Conservation (phyloP, 2,797 vertebrate species). For the Lateolabrax maculatus region DNA sequence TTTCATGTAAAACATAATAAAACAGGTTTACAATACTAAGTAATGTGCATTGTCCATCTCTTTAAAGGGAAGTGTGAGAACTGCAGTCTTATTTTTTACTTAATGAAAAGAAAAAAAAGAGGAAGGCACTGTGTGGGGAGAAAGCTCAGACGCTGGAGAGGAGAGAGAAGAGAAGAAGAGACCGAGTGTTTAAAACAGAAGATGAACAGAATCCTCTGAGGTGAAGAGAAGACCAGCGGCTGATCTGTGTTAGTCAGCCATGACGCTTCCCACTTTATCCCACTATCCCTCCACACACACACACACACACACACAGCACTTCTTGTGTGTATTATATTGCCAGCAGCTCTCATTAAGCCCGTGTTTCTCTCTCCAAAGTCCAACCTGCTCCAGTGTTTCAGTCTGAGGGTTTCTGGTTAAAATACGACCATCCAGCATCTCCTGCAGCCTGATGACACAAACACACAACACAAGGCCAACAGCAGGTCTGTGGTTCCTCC, state of each 20-base stretch:
- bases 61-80: not conserved
- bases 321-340: not conserved
- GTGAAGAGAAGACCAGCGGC: no score
- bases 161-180: conserved; percentile 26
- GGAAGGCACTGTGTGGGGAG: conserved; percentile 10
- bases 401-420: not conserved
- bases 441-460: not conserved
- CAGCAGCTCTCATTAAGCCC: no score
- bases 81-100: not conserved
- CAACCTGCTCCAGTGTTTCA: conserved; percentile 2
- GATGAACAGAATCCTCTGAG: no score
- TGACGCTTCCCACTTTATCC: no score
- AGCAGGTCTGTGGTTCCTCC: not conserved
- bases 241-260: no score
- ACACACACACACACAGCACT: not conserved
- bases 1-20: no score
- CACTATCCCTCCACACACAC: conserved; percentile 4
- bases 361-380: conserved; percentile 11
- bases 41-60: not conserved
- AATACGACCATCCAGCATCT: not conserved
- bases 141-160: not conserved
- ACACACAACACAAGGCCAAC: not conserved
- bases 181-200: conserved; percentile 38
- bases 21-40: not conserved
- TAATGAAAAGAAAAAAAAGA: conserved; percentile 12